Evolutionary conservation across 2,888 invertebrate genomes (phyloP).

Genomic region (Agrotis puta): DNA sequence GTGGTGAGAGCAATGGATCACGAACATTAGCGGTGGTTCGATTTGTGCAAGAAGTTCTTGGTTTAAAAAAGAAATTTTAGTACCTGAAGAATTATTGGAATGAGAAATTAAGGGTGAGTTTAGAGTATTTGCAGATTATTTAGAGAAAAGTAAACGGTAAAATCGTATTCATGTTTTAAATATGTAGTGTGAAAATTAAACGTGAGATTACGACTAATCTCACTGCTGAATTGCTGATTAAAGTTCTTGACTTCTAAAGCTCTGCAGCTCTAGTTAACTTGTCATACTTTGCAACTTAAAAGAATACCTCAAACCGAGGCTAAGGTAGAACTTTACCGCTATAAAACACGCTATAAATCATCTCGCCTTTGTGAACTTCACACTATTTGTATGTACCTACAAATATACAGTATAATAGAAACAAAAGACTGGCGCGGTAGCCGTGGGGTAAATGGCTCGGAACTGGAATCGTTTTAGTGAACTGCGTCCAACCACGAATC

Average conservation of each 20-base stretch:
- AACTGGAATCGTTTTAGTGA: conserved; percentile 74
- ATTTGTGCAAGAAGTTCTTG: background rate
- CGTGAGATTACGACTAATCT: background rate
- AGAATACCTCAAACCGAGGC: conserved; percentile 4
- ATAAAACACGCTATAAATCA: conserved; percentile 46
- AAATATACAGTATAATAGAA: conserved; percentile 63
- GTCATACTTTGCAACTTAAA: conserved; percentile 8
- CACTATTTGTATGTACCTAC: conserved; percentile 43
- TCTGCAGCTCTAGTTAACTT: background rate
- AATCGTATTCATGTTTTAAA: too few relatives aligned
- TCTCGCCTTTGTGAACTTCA: conserved; percentile 53
- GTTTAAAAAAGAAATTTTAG: background rate
- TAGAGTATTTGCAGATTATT: too few relatives aligned
- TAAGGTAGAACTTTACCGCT: conserved; percentile 44
- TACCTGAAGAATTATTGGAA: too few relatives aligned
- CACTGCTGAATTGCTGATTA: background rate
- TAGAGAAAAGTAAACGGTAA: too few relatives aligned
- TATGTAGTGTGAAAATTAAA: background rate
- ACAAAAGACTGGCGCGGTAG: conserved; percentile 69
- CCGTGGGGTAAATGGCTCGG: conserved; percentile 76
- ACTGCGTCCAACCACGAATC: conserved; percentile 51
- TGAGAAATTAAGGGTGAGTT: too few relatives aligned
- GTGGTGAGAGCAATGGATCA: conserved; percentile 21
- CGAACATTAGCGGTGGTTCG: background rate
- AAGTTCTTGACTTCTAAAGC: background rate